Conservation (phyloP, 2,113 vertebrate species). For the Machaerirhynchus nigripectus region DNA sequence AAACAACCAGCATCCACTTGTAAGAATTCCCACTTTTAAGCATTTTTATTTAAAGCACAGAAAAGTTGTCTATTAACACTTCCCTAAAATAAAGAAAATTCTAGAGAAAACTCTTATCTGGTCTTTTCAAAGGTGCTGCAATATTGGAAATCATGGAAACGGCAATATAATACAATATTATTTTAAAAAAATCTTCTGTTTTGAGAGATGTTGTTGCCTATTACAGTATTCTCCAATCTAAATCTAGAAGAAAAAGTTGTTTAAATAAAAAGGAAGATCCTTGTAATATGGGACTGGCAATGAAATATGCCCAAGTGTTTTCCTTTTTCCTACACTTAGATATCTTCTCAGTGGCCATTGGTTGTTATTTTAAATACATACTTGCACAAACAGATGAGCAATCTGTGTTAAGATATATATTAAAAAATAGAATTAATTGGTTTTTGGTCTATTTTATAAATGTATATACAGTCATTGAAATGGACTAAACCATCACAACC, state of each 20-base stretch:
- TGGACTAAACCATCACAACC: neutral
- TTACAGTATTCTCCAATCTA: neutral
- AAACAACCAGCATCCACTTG: rapidly evolving
- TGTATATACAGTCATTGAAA: neutral
- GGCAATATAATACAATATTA: neutral
- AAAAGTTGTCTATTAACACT: rapidly evolving
- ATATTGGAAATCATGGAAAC: neutral
- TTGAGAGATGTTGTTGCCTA: neutral
- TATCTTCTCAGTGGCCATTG: neutral
- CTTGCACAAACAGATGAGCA: neutral
- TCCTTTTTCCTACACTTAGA: neutral
- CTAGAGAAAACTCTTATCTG: neutral
- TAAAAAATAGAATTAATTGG: neutral
- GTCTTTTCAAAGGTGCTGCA: neutral
- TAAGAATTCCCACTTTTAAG: neutral
- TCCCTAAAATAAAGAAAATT: neutral
- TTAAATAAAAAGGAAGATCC: neutral
- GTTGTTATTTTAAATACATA: neutral
- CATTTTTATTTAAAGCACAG: neutral
- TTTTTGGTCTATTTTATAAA: neutral
- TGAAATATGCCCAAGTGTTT: neutral
- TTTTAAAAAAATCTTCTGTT: neutral
- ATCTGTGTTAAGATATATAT: neutral
- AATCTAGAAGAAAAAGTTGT: neutral
- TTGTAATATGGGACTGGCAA: neutral